Percentiles rank a stretch among this genome's conserved stretches.
Evolutionary conservation across 2,113 vertebrate genomes (phyloP).

Genomic region (Bubo bubo): DNA sequence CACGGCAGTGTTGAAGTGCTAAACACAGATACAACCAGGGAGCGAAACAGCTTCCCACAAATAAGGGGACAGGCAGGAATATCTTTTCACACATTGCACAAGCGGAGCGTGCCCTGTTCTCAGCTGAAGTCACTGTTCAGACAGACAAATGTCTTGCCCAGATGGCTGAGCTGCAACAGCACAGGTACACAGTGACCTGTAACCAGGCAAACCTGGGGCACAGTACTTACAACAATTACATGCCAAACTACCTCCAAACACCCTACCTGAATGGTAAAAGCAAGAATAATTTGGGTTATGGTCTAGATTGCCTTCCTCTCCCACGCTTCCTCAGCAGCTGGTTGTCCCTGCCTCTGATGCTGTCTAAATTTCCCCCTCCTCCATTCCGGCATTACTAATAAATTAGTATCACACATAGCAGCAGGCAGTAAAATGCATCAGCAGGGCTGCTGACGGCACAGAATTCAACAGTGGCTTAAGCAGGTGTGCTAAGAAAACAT

Average conservation of each 20-base stretch:
- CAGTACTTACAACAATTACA: not conserved
- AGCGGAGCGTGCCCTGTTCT: not conserved
- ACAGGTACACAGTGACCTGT: not conserved
- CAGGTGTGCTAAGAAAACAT: conserved; percentile 52
- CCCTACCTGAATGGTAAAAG: not conserved
- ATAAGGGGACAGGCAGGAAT: not conserved
- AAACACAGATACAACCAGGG: not conserved
- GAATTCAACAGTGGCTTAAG: conserved; percentile 12
- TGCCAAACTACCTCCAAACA: not conserved
- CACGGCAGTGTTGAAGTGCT: conserved; percentile 1
- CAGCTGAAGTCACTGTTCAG: not conserved
- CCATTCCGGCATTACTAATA: not conserved
- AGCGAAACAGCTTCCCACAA: not conserved
- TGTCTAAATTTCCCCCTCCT: not conserved
- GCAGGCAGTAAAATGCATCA: not conserved
- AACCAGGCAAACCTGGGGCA: conserved; percentile 4
- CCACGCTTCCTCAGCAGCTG: not conserved
- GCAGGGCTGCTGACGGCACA: not conserved
- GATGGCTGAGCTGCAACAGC: not conserved
- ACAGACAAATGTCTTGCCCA: not conserved
- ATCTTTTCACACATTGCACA: not conserved
- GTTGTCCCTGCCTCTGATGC: not conserved
- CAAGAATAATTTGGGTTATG: not conserved
- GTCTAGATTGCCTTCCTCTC: not conserved
- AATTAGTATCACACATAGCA: conserved; percentile 22